Evolutionary conservation across 2,113 vertebrate genomes (phyloP), one percentile per base, ranked within the genome.

Genomic region (Myrmecobius fasciatus): DNA sequence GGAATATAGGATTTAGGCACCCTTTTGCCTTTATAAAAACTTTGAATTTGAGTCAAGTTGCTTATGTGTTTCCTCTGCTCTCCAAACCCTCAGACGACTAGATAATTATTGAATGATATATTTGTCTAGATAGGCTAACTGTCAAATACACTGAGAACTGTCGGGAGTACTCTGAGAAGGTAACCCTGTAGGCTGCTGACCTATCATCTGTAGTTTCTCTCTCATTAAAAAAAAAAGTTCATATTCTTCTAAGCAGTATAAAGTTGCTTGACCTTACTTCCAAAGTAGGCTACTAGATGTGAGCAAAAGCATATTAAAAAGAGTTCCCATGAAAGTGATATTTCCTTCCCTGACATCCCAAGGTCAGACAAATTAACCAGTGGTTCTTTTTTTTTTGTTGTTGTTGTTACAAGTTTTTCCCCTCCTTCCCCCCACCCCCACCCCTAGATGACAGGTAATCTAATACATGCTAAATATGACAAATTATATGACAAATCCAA

Each of bases 51-150:
- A 52, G 46, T 25, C 20, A 60, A 3, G 12, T 3, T 12, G 26
- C 43, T n/a, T 52, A 43, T 54, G 25, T 25, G 36, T 25, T 24
- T 31, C 36, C n/a, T 95, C 92, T 92, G 92, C 28, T 52, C 48
- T 54, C 52, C 46, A 49, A 46, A 89, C 36, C 52, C 89, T 91
- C 88, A 0, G 53, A 89, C 75, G 36, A 22, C 14, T 25, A 26
- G 36, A 22, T 26, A 26, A 52, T 9, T 3, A 6, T 25, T 0
- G 1, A 26, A 10, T 5, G 7, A 24, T 4, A 0, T 3, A 25
- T 25, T 54, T 92, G 67, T 52, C n/a, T 25, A 92, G 36, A 36
- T 89, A 46, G 46, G 54, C 51, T 11, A n/a, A n/a, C 43, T 54
- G 89, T 53, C 52, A 14, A 25, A 52, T 93, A 46, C 43, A 36